These are phyloP conservation scores for Andrena fulva DNA, from an alignment of 2,888 invertebrate species.

Conservation along the genomic window DNA sequence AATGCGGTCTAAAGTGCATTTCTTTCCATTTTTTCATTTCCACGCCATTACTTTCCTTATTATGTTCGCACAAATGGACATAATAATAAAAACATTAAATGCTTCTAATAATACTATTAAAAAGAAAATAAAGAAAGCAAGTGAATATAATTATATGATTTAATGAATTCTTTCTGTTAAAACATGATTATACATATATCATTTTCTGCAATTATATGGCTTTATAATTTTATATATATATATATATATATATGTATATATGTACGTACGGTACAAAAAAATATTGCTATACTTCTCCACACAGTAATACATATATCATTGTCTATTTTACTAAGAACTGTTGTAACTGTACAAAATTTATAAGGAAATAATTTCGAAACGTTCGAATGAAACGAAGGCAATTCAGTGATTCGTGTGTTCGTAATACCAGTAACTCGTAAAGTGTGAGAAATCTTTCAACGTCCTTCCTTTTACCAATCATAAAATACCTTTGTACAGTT, in stretches of 20 bases:
- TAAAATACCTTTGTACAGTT: conserved; percentile 65
- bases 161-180: conserved; percentile 51
- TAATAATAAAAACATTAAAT: conserved; percentile 37
- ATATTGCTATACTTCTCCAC: conserved; percentile 36
- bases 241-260: conserved; percentile 38
- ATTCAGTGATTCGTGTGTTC: conserved; percentile 32
- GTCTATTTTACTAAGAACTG: conserved; percentile 32
- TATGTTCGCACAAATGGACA: conserved; percentile 10
- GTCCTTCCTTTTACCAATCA: conserved; percentile 46
- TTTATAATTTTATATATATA: conserved; percentile 18
- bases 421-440: conserved; percentile 49
- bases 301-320: conserved; percentile 33
- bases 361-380: conserved; percentile 45
- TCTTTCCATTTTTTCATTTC: conserved; percentile 5
- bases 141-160: conserved; percentile 38
- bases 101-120: conserved; percentile 39
- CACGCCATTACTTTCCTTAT: conserved; percentile 17
- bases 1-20: conserved; percentile 12
- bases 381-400: conserved; percentile 40
- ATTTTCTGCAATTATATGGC: conserved; percentile 29
- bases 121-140: conserved; percentile 22
- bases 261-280: conserved; percentile 52
- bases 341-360: conserved; percentile 31
- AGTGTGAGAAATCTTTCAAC: conserved; percentile 41
- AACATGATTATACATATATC: conserved; percentile 36